Evolutionary conservation across 2,888 invertebrate genomes (phyloP).

Genomic region (Aspidiotus destructor): DNA sequence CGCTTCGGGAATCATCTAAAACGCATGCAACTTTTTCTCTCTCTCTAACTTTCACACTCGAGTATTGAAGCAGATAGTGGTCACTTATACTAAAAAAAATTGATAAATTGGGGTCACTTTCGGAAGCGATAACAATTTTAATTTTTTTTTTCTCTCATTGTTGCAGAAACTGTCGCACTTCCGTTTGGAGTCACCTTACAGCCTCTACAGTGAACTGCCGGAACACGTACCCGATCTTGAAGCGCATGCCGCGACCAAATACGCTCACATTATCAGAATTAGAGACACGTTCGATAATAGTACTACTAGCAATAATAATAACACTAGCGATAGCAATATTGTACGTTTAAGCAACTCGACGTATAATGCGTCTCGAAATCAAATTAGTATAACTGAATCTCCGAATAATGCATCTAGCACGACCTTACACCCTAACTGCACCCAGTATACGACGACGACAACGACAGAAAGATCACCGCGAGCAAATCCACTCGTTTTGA

Average conservation of each 20-base stretch:
- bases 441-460: not conserved
- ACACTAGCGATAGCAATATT: not conserved
- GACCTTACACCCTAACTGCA: not conserved
- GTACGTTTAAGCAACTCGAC: not conserved
- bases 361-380: not conserved
- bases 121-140: not conserved
- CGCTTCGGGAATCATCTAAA: not conserved
- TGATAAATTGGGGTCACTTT: not conserved
- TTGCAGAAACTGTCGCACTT: conserved; percentile 30
- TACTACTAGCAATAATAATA: not conserved
- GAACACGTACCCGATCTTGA: conserved; percentile 13
- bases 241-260: conserved; percentile 10
- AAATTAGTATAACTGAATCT: not conserved
- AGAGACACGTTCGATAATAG: conserved; percentile 19
- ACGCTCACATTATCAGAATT: conserved; percentile 6
- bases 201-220: conserved; percentile 32
- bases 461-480: not conserved
- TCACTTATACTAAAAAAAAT: not conserved
- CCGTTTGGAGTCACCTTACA: conserved; percentile 24
- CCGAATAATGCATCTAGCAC: not conserved
- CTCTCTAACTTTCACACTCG: no score
- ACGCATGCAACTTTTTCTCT: not conserved
- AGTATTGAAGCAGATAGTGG: no score
- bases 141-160: conserved; percentile 26
- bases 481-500: not conserved